These are phyloP conservation scores for Oxystoma pomonae DNA, from an alignment of 2,888 invertebrate species.

Conservation along the genomic window DNA sequence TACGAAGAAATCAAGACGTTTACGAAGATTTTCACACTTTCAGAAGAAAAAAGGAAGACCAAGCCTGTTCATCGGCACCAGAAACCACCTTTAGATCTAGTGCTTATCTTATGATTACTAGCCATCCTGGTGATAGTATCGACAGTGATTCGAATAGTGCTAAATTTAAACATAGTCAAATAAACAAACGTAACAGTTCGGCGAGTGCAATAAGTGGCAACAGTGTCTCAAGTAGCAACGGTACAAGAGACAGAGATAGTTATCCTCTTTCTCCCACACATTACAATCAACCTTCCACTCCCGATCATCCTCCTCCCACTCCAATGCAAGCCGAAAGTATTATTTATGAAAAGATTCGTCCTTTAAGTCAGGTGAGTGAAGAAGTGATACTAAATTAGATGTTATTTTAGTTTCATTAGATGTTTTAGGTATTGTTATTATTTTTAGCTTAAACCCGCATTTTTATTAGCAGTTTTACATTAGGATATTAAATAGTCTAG, in stretches of 20 bases:
- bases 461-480: too few relatives aligned
- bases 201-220: constrained; percentile 49
- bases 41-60: constrained; percentile 39
- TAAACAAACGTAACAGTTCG: constrained; percentile 38
- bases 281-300: constrained; percentile 88
- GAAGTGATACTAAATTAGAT: constrained; percentile 24
- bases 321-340: constrained; percentile 84
- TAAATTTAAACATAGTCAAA: constrained; percentile 3
- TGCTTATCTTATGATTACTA: constrained; percentile 52
- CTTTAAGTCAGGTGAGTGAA: constrained; percentile 79
- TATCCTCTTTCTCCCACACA: constrained; percentile 83
- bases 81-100: constrained; percentile 52
- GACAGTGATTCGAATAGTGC: constrained; percentile 44
- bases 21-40: constrained; percentile 60
- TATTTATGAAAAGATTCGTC: constrained; percentile 86
- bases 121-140: constrained; percentile 24
- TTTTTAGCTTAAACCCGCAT: too few relatives aligned
- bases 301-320: constrained; percentile 90
- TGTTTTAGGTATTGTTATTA: neutral
- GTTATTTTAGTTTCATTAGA: neutral
- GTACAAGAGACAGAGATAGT: constrained; percentile 27
- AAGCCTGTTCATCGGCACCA: constrained; percentile 42
- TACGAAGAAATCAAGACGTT: constrained; percentile 58
- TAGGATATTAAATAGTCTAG: too few relatives aligned
- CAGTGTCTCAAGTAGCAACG: constrained; percentile 19